These are phyloP conservation scores for Lasioglossum marginatum DNA, from an alignment of 2,888 invertebrate species.

Conservation along the genomic window DNA sequence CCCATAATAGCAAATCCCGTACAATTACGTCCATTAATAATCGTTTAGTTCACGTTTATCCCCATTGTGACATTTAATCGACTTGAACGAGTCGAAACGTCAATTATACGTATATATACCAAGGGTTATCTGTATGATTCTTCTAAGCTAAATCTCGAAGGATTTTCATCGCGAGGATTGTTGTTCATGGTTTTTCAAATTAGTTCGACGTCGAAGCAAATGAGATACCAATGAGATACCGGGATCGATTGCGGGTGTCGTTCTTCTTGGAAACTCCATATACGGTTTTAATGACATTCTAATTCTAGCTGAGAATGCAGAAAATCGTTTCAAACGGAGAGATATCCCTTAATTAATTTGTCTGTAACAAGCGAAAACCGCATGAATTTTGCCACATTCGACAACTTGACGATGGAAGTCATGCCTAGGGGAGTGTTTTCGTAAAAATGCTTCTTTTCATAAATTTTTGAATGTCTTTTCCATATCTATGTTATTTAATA, in stretches of 20 bases:
- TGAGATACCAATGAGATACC: not conserved
- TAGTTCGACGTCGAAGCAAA: not conserved
- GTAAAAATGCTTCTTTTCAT: not conserved
- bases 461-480: not conserved
- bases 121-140: too few species aligned
- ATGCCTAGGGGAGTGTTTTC: not conserved
- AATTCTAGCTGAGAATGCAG: constrained; percentile 14
- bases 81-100: not conserved
- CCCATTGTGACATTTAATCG: not conserved
- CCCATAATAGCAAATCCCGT: constrained; percentile 65
- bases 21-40: not conserved
- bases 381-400: not conserved
- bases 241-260: not conserved
- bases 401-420: not conserved
- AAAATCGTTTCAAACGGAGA: constrained; percentile 8
- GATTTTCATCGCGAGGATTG: not conserved
- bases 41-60: not conserved
- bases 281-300: constrained; percentile 8
- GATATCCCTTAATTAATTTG: constrained; percentile 13
- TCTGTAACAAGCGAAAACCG: not conserved
- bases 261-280: not conserved
- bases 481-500: not conserved
- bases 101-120: not conserved
- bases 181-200: not conserved
- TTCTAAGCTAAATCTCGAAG: not conserved